A percentile compares a stretch with the other conserved stretches of the same genome.
Conservation (phyloP, 2,888 invertebrate species). For the Hedya salicella region DNA sequence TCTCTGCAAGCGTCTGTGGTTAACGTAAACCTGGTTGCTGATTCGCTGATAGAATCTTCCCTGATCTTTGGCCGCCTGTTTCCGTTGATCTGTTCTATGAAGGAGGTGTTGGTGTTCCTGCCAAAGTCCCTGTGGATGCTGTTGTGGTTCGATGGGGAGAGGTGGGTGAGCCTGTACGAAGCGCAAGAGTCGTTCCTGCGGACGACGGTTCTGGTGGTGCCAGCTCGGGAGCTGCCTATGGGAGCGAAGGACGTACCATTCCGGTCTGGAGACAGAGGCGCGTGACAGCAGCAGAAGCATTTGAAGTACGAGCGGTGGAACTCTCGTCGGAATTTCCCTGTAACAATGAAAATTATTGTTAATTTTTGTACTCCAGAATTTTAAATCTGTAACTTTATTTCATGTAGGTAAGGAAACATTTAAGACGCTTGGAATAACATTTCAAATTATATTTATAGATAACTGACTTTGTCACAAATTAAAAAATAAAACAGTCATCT, state of each 20-base stretch:
- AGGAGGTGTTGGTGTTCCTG: slow-evolving; percentile 78
- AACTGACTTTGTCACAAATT: too few species aligned
- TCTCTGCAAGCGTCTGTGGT: slow-evolving; percentile 73
- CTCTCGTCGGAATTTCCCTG: slow-evolving; percentile 90
- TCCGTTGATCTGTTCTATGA: slow-evolving; percentile 78
- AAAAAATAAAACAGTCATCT: too few species aligned
- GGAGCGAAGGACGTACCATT: slow-evolving; percentile 78
- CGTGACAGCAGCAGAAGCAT: slow-evolving; percentile 81
- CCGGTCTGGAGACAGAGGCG: slow-evolving; percentile 62
- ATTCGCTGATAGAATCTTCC: slow-evolving; percentile 77
- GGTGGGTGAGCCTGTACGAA: slow-evolving; percentile 76
- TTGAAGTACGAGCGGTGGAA: slow-evolving; percentile 89
- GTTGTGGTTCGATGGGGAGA: slow-evolving; percentile 80
- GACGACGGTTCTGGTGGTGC: slow-evolving; percentile 75
- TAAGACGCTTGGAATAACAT: too few species aligned
- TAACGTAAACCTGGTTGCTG: slow-evolving; percentile 73
- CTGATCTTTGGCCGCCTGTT: slow-evolving; percentile 68
- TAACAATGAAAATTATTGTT: slow-evolving; percentile 61
- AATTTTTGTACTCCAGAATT: background rate
- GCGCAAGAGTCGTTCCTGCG: slow-evolving; percentile 79
- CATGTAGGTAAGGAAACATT: too few species aligned
- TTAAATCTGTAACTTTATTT: too few species aligned
- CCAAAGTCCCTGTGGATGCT: slow-evolving; percentile 71
- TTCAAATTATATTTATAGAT: too few species aligned
- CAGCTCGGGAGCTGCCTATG: slow-evolving; percentile 75